phyloP scores from a whole-genome alignment of 2,888 invertebrate genomes.

The Scaptomyza polygonia region DNA sequence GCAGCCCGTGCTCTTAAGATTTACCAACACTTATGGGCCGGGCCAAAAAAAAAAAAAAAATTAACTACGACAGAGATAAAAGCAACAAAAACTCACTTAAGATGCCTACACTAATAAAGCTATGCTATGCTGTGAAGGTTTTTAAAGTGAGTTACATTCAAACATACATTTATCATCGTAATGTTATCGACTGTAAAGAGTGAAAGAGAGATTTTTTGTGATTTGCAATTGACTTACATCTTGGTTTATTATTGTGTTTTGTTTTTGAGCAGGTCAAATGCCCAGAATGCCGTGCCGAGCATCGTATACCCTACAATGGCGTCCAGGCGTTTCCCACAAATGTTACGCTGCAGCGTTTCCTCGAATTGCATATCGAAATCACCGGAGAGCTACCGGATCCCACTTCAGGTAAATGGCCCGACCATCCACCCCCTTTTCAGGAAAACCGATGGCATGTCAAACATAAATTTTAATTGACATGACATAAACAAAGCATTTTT shows the following conservation, averaged over 20 bases:
- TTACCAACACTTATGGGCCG: slow-evolving; percentile 23
- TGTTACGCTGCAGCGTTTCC: slow-evolving; percentile 96
- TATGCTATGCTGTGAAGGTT: slow-evolving; percentile 55
- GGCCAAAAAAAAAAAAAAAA: slow-evolving; percentile 8
- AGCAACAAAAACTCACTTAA: slow-evolving; percentile 51
- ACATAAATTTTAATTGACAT: slow-evolving; percentile 28
- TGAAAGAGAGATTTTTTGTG: slow-evolving; percentile 7
- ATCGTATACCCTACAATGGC: slow-evolving; percentile 97
- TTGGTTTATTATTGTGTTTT: slow-evolving; percentile 55
- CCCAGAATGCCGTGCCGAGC: slow-evolving; percentile 98
- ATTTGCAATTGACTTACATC: slow-evolving; percentile 19
- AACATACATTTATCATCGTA: slow-evolving; percentile 34
- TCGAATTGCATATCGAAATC: slow-evolving; percentile 96
- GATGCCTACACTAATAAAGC: slow-evolving; percentile 61
- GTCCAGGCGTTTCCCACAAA: slow-evolving; percentile 97
- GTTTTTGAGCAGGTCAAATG: slow-evolving; percentile 98
- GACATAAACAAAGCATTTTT: slow-evolving; percentile 26
- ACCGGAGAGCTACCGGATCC: slow-evolving; percentile 96
- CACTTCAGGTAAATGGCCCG: slow-evolving; percentile 87
- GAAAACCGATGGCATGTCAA: neutral
- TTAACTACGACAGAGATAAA: slow-evolving; percentile 53
- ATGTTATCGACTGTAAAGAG: slow-evolving; percentile 2
- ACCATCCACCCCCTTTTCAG: neutral
- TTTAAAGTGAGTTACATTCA: slow-evolving; percentile 69
- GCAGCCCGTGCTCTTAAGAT: slow-evolving; percentile 22